These are phyloP conservation scores for Pseudorhombus dupliciocellatus DNA, from an alignment of 2,113 vertebrate species.

Conservation along the genomic window DNA sequence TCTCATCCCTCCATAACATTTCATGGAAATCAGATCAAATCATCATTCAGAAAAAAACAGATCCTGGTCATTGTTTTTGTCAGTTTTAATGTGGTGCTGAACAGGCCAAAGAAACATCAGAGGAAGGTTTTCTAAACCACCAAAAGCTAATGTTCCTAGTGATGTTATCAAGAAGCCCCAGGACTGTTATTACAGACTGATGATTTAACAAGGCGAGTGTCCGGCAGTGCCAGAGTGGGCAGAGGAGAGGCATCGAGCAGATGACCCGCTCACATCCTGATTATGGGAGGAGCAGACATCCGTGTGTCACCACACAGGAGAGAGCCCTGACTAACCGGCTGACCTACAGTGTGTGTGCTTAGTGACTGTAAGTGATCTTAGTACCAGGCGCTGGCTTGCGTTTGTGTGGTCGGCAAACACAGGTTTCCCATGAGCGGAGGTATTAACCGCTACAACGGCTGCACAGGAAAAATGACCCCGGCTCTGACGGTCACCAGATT, in stretches of 20 bases:
- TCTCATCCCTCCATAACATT: too few species aligned
- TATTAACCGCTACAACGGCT: conserved; percentile 23
- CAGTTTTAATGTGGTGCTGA: conserved; percentile 26
- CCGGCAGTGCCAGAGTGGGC: conserved; percentile 21
- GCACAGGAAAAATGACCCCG: neutral
- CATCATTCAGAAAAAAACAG: too few species aligned
- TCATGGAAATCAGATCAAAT: too few species aligned
- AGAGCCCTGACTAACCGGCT: conserved; percentile 54
- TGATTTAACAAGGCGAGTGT: conserved; percentile 25
- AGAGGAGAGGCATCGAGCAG: conserved; percentile 48
- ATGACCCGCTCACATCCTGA: conserved; percentile 63
- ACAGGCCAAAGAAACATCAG: conserved; percentile 18
- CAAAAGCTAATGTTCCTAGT: conserved; percentile 18
- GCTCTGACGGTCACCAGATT: conserved; percentile 9
- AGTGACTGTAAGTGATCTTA: conserved; percentile 47
- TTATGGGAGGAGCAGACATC: conserved; percentile 61
- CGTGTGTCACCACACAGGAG: conserved; percentile 48
- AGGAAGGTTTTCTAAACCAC: conserved; percentile 26
- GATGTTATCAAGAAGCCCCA: conserved; percentile 5
- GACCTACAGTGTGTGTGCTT: conserved; percentile 51
- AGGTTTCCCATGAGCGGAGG: conserved; percentile 53
- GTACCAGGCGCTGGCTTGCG: conserved; percentile 57
- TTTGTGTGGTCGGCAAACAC: conserved; percentile 73
- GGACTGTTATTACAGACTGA: conserved; percentile 35
- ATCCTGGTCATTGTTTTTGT: conserved; percentile 1